Evolutionary conservation across 2,797 vertebrate species (phyloP), one percentile per base, ranked within the genome.

Genomic region (Botia almorhae): DNA sequence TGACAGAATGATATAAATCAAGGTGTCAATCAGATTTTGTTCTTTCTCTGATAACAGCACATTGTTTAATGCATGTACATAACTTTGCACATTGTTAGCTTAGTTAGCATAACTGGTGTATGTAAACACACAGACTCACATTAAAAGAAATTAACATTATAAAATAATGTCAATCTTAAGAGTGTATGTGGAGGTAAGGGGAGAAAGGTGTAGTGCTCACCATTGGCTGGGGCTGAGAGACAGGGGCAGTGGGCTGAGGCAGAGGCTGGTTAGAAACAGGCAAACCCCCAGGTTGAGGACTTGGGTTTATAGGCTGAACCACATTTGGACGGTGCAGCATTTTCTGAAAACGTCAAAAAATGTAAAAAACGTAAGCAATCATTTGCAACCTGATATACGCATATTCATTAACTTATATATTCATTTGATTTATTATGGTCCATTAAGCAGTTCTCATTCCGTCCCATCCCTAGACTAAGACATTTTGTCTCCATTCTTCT

Each of bases 301-400:
- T 93, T 53, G 96, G 87, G 88, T 98, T 95, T 88, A 99, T 89
- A 33, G 96, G 93, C 81, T 94, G 96, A 76, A 96, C 94, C 0
- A 94, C 87, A 68, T 95, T 94, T 84, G 97, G 97, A 67, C 97
- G 96, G 87, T 99, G 98, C 29, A 99, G 94, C 93, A 99, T 99
- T 98, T 99, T 99, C 98, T 99, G 86, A 29, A 67, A 58, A 11
- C n/a, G n/a, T n/a, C n/a, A n/a, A n/a, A n/a, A n/a, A n/a, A n/a
- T n/a, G n/a, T n/a, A n/a, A n/a, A n/a, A n/a, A 26, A 69, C 10
- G 4, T 21, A 53, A 26, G 69, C 2, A 46, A 6, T 19, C 72
- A 14, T 21, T 63, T 23, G 60, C 33, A 71, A 64, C 12, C 55
- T 36, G 1, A 43, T 53, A 53, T 16, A 53, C n/a, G 11, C 2